Conservation (phyloP, 2,888 invertebrate genomes). For the Mesoligia furuncula region DNA sequence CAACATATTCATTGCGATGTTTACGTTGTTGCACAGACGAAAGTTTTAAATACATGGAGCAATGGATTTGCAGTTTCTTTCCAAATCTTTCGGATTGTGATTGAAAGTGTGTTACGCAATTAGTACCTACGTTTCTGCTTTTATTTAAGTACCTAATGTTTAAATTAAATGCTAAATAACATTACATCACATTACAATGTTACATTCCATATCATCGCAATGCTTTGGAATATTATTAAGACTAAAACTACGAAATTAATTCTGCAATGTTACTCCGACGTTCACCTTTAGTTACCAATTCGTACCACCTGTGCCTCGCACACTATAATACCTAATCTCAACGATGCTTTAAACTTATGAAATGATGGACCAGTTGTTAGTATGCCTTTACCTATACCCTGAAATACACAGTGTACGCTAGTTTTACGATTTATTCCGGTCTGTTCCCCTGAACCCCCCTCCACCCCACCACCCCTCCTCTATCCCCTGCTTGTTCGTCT, state of each 20-base stretch:
- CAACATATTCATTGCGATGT: neutral
- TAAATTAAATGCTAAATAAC: neutral
- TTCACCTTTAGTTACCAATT: constrained; percentile 33
- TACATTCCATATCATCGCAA: constrained; percentile 5
- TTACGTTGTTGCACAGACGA: neutral
- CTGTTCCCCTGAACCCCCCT: no score
- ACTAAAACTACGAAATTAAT: constrained; percentile 35
- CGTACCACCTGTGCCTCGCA: constrained; percentile 40
- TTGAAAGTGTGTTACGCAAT: no score
- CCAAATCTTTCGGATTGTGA: neutral
- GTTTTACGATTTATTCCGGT: no score
- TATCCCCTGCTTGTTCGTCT: no score
- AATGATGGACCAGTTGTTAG: constrained; percentile 35
- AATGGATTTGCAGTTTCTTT: neutral
- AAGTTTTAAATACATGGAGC: neutral
- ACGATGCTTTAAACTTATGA: constrained; percentile 35
- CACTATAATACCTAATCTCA: constrained; percentile 40
- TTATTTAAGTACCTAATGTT: neutral
- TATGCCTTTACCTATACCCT: neutral
- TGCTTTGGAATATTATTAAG: constrained; percentile 7
- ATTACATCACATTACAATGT: neutral
- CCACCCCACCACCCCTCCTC: no score
- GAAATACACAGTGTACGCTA: neutral
- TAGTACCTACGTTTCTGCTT: neutral
- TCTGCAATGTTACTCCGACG: constrained; percentile 20